These are phyloP conservation scores for Nothobranchius furzeri DNA, from an alignment of 2,113 vertebrate genomes.

Conservation along the genomic window DNA sequence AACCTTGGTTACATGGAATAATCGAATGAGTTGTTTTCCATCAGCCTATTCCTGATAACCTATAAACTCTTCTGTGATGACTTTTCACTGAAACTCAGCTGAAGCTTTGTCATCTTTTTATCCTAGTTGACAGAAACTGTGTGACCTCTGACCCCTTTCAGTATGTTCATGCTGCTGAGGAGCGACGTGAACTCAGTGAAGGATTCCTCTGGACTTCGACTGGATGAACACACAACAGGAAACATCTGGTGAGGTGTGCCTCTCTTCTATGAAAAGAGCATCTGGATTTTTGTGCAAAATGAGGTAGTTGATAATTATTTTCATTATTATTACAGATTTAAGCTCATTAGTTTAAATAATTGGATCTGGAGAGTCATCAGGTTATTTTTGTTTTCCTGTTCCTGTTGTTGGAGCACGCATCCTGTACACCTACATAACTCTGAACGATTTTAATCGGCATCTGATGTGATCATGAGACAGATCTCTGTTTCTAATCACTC, in stretches of 20 bases:
- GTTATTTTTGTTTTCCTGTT: background rate
- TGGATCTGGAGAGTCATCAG: too few relatives aligned
- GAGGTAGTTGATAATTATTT: too few relatives aligned
- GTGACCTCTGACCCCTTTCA: background rate
- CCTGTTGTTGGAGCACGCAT: background rate
- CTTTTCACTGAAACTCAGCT: background rate
- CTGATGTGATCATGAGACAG: constrained; percentile 3
- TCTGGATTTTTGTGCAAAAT: background rate
- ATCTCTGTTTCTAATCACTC: constrained; percentile 24
- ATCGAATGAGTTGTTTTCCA: too few relatives aligned
- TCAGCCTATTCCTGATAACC: too few relatives aligned
- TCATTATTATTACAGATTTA: background rate
- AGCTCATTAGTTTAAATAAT: too few relatives aligned
- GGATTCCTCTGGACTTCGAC: background rate
- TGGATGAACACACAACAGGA: background rate
- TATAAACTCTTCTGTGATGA: too few relatives aligned
- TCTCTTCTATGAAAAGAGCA: background rate
- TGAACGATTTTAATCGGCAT: background rate
- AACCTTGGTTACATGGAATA: too few relatives aligned
- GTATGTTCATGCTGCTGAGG: background rate
- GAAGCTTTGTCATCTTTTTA: background rate
- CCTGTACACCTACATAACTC: too few relatives aligned
- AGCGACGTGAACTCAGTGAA: background rate
- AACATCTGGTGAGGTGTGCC: background rate
- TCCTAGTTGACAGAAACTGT: background rate